Percentiles rank a stretch among this genome's conserved stretches.
These are phyloP conservation scores for Hippocampus zosterae DNA, from an alignment of 2,113 vertebrate species.

Conservation along the genomic window DNA sequence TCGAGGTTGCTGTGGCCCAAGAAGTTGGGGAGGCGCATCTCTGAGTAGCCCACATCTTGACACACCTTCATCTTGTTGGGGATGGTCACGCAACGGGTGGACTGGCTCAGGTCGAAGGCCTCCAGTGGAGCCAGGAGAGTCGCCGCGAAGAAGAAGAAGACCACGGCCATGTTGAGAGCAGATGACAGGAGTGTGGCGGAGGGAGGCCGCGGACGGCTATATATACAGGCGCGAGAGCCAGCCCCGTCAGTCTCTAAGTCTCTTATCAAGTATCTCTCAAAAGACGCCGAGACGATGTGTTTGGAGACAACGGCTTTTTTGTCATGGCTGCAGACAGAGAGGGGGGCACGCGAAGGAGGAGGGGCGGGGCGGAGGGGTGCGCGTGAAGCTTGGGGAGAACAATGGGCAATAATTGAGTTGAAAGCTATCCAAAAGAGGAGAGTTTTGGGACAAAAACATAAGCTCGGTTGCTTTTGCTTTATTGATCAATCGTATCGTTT, in stretches of 20 bases:
- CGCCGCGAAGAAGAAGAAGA: slow-evolving; percentile 29
- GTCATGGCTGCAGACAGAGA: slow-evolving; percentile 67
- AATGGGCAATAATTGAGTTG: slow-evolving; percentile 30
- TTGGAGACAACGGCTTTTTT: slow-evolving; percentile 72
- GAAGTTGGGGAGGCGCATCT: slow-evolving; percentile 88
- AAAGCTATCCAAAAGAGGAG: background rate
- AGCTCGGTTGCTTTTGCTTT: background rate
- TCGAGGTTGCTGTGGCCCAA: slow-evolving; percentile 83
- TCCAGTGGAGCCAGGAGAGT: slow-evolving; percentile 24
- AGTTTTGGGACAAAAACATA: background rate
- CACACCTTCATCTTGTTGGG: slow-evolving; percentile 82
- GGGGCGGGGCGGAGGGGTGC: background rate
- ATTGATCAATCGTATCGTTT: background rate
- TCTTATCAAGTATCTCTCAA: slow-evolving; percentile 75
- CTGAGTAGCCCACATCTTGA: slow-evolving; percentile 79
- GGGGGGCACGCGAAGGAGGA: slow-evolving; percentile 30
- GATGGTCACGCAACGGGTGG: slow-evolving; percentile 81
- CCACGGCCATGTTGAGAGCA: slow-evolving; percentile 45
- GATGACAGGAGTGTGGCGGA: slow-evolving; percentile 5
- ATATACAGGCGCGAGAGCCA: slow-evolving; percentile 61
- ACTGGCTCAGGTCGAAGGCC: slow-evolving; percentile 82
- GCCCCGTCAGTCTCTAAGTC: slow-evolving; percentile 57
- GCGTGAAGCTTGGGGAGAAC: background rate
- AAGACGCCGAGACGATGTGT: slow-evolving; percentile 66
- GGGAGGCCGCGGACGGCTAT: slow-evolving; percentile 32